These are phyloP conservation scores for Eueides isabella DNA, from an alignment of 1,140 invertebrate genomes.

Conservation along the genomic window DNA sequence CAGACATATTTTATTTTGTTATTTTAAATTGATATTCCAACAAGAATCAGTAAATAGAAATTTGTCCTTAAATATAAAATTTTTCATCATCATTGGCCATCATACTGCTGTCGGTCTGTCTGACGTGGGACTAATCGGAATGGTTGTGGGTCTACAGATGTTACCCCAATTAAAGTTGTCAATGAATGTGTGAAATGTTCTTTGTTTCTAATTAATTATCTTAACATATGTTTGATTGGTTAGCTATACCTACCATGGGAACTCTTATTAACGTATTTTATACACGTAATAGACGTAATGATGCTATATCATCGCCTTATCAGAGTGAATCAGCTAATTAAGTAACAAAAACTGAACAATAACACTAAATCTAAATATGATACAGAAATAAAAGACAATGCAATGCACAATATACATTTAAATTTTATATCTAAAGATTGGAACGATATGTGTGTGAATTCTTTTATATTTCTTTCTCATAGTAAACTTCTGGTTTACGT, in stretches of 20 bases:
- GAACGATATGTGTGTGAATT: background rate
- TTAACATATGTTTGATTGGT: no score
- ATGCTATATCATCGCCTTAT: background rate
- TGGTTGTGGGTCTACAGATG: no score
- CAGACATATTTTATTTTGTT: no score
- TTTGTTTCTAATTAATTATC: no score
- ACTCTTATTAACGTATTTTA: background rate
- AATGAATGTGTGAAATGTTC: no score
- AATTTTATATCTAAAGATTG: constrained; percentile 6
- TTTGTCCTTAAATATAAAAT: no score
- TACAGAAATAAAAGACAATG: constrained; percentile 3
- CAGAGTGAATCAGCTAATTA: constrained; percentile 11
- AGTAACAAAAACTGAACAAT: constrained; percentile 12
- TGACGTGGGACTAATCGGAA: no score
- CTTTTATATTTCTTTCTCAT: background rate
- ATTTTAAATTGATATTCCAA: no score
- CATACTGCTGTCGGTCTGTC: no score
- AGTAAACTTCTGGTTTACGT: background rate
- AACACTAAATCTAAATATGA: constrained; percentile 14
- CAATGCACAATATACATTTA: background rate
- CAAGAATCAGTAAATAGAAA: no score
- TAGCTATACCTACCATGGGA: background rate
- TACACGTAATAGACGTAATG: background rate
- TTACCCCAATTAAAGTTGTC: no score
- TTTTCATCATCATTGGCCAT: no score